A percentile compares a stretch with the other conserved stretches of the same genome.
Evolutionary conservation across 2,113 vertebrate species (phyloP).

Genomic region (Plectropomus leopardus): DNA sequence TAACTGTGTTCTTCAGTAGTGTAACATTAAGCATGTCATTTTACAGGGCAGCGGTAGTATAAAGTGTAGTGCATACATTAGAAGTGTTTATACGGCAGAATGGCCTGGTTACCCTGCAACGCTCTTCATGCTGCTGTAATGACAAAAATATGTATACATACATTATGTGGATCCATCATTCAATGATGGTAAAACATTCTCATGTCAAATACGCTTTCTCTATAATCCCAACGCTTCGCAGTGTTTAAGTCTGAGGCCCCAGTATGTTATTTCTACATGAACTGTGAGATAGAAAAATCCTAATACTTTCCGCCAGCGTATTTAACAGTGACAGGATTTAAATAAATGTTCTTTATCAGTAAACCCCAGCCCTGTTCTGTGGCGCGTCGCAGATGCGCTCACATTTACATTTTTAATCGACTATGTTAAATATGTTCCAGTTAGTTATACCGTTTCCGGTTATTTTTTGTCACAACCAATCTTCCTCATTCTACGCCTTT

Average conservation of each 20-base stretch:
- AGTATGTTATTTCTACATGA: not conserved
- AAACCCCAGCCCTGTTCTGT: not conserved
- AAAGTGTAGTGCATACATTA: not conserved
- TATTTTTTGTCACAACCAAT: not conserved
- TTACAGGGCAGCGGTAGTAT: not conserved
- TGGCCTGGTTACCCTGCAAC: not conserved
- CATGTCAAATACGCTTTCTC: conserved; percentile 19
- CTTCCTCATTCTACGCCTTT: not conserved
- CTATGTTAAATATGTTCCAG: not conserved
- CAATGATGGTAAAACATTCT: conserved; percentile 29
- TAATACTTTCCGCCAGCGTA: not conserved
- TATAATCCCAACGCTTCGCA: not conserved
- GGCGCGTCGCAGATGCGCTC: not conserved
- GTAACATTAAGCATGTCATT: conserved; percentile 3
- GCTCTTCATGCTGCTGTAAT: not conserved
- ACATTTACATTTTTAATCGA: not conserved
- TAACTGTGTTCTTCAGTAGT: conserved; percentile 23
- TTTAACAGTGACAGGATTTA: conserved; percentile 8
- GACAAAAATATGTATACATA: conserved; percentile 19
- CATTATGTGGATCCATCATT: conserved; percentile 17
- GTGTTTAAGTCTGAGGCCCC: conserved; percentile 1
- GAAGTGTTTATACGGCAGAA: not conserved
- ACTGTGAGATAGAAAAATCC: not conserved
- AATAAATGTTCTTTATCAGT: conserved; percentile 4
- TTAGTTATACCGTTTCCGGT: not conserved